phyloP scores from a whole-genome alignment of 2,888 invertebrate genomes.

The Ferrisia virgata region DNA sequence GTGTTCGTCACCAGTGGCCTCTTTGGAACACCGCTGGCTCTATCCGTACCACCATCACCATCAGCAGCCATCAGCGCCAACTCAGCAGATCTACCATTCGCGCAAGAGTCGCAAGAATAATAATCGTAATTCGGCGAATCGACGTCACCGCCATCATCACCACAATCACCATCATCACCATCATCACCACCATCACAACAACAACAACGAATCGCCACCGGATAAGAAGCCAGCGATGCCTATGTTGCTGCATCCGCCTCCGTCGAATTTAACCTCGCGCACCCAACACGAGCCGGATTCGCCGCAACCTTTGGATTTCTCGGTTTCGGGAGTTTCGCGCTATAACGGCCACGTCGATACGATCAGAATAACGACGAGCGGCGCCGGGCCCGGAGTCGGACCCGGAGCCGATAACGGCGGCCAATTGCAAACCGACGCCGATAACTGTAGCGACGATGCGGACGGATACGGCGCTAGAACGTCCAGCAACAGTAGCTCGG shows the following conservation, averaged over 20 bases:
- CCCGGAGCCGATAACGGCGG: not conserved
- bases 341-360: conserved; percentile 43
- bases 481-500: conserved; percentile 32
- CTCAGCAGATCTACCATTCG: not conserved
- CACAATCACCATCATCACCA: too few relatives aligned
- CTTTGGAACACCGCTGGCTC: conserved; percentile 40
- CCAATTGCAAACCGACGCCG: conserved; percentile 2
- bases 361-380: not conserved
- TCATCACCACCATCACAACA: too few relatives aligned
- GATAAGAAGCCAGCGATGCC: conserved; percentile 43
- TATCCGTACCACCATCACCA: conserved; percentile 16
- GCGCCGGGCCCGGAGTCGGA: not conserved
- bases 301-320: conserved; percentile 41
- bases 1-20: conserved; percentile 41
- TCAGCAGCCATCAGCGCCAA: too few relatives aligned
- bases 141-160: too few relatives aligned
- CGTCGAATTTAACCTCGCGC: not conserved
- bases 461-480: conserved; percentile 35
- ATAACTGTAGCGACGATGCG: conserved; percentile 37
- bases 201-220: conserved; percentile 44
- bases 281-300: conserved; percentile 13
- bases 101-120: conserved; percentile 10
- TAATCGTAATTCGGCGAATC: not conserved
- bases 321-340: conserved; percentile 18
- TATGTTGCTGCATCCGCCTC: conserved; percentile 38